Evolutionary conservation across 2,113 vertebrate species (phyloP).

Genomic region (Mustela nigripes): DNA sequence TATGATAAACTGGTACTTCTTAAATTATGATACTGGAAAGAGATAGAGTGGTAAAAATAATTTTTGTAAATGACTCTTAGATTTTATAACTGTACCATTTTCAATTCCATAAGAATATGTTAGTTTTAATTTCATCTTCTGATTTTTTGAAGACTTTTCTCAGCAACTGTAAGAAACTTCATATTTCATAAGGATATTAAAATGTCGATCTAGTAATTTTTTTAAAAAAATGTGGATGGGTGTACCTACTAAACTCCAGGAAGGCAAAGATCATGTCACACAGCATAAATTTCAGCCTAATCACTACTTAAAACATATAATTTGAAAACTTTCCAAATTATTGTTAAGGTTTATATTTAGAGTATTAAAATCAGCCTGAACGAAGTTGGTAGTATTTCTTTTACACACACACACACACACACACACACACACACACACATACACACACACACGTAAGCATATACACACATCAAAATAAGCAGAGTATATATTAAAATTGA

Average conservation of each 20-base stretch:
- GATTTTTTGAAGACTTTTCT: neutral
- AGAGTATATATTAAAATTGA: neutral
- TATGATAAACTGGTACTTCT: neutral
- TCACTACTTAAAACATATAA: neutral
- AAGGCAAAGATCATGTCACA: neutral
- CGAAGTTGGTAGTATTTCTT: neutral
- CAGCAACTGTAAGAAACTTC: neutral
- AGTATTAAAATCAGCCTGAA: neutral
- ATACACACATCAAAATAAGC: neutral
- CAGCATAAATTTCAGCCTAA: neutral
- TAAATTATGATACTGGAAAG: neutral
- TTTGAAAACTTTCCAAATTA: slow-evolving; percentile 48
- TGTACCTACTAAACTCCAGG: neutral
- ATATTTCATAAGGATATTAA: slow-evolving; percentile 1
- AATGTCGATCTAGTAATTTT: neutral
- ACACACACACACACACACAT: too few species aligned
- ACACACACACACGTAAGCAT: fast-evolving
- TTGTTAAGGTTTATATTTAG: slow-evolving; percentile 34
- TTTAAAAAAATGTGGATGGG: neutral
- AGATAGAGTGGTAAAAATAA: neutral
- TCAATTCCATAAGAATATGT: neutral
- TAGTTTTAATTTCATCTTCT: neutral
- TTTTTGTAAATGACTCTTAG: neutral
- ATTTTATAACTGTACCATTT: neutral
- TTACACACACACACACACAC: neutral